Evolutionary conservation across 2,113 vertebrate genomes (phyloP).

Genomic region (Eulemur rufifrons): DNA sequence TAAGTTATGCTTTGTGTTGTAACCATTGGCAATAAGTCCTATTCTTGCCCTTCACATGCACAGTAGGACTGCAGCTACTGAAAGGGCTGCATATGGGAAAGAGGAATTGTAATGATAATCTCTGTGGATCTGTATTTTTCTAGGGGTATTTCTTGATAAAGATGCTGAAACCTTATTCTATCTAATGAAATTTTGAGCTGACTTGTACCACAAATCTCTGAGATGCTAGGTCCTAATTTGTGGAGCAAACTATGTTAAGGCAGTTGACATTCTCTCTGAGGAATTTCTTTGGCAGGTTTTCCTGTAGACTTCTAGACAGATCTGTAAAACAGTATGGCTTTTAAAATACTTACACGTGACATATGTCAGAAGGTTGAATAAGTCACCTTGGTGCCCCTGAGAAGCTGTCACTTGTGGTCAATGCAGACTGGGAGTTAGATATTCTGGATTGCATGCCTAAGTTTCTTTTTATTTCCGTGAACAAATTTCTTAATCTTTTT

Average conservation of each 20-base stretch:
- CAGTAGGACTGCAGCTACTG: constrained; percentile 61
- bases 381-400: background rate
- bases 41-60: constrained; percentile 18
- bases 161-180: constrained; percentile 20
- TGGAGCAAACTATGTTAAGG: constrained; percentile 75
- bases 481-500: constrained; percentile 15
- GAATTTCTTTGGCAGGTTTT: constrained; percentile 79
- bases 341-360: constrained; percentile 58
- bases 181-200: constrained; percentile 59
- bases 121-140: constrained; percentile 50
- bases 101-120: background rate
- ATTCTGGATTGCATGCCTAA: constrained; percentile 21
- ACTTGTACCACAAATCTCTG: constrained; percentile 57
- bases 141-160: constrained; percentile 40
- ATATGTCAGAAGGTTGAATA: constrained; percentile 37
- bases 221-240: constrained; percentile 66
- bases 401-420: background rate
- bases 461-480: background rate
- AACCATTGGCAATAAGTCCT: constrained; percentile 60
- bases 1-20: constrained; percentile 71
- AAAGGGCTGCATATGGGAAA: background rate
- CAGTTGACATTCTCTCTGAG: constrained; percentile 81
- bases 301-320: constrained; percentile 59
- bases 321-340: constrained; percentile 62
- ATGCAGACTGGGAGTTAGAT: background rate